Conservation (phyloP, 1,140 invertebrate genomes). For the Trinorchestia longiramus region DNA sequence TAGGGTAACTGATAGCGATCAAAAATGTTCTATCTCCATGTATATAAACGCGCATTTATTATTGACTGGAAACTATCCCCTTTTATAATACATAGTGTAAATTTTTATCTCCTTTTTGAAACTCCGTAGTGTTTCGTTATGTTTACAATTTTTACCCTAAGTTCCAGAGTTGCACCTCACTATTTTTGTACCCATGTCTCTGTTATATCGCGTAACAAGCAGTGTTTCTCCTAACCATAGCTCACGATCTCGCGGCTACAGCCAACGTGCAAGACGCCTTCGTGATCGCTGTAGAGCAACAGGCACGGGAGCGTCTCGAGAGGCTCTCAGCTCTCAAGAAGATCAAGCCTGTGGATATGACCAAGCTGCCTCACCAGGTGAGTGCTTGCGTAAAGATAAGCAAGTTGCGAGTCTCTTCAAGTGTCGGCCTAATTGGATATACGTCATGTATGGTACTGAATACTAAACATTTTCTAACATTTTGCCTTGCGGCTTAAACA, state of each 20-base stretch:
- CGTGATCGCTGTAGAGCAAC: constrained; percentile 95
- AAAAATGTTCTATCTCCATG: neutral
- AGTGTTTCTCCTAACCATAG: constrained; percentile 72
- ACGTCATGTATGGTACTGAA: too few species aligned
- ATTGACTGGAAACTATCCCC: neutral
- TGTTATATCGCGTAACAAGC: neutral
- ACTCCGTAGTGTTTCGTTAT: neutral
- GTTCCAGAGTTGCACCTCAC: neutral
- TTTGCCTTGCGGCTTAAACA: too few species aligned
- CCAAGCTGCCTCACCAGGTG: constrained; percentile 91
- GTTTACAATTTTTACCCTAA: neutral
- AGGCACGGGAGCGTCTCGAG: constrained; percentile 89
- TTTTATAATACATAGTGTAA: neutral
- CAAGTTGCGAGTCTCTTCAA: too few species aligned
- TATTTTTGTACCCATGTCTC: neutral
- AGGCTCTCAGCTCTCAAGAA: constrained; percentile 88
- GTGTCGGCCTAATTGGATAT: too few species aligned
- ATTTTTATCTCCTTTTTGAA: neutral
- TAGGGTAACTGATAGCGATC: neutral
- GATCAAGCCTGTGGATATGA: constrained; percentile 95
- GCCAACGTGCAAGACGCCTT: constrained; percentile 94
- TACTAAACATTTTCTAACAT: too few species aligned
- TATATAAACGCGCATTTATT: neutral
- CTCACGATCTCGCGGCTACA: constrained; percentile 86
- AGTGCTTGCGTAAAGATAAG: constrained; percentile 4